Base-by-base conservation (phyloP, 2,797 vertebrate species). In the Gadopsis bispinosus region DNA sequence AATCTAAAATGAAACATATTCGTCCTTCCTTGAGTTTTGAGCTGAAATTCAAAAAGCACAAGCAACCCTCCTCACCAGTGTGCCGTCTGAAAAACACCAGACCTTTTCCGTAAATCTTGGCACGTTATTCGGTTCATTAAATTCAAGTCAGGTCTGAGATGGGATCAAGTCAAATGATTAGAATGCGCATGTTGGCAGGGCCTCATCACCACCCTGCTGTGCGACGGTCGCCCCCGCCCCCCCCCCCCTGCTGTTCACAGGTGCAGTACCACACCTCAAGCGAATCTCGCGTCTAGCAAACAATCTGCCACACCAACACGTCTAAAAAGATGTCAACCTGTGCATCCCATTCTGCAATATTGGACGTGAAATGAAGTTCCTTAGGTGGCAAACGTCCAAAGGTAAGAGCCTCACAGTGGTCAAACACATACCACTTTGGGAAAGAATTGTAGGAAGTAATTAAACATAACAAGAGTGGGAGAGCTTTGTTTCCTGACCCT, bases 141-240 rank as follows among this genome's bases (percentile, higher is more conserved):
- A 37, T 39, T 69, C 65, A 47, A 14, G 26, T 47, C 64, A 67
- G 50, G 48, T 53, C 63, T 8, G 16, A 79, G 37, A 67, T 51
- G 61, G 53, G 5, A 43, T 45, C 26, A 63, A 47, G 58, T 60
- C 45, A 13, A n/a, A 17, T 41, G 31, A 26, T 61, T 13, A n/a
- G 7, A 45, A 26, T 6, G 22, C 13, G 55, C 16, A 26, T 22
- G 73, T 26, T 50, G 41, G 14, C 12, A 17, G 7, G 14, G 10
- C 54, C 55, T 60, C 61, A 47, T 76, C 59, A 45, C 11, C 81
- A 26, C 26, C 45, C 58, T 26, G 77, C 41, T 20, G 59, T 2
- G 63, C 55, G 55, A 51, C 69, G 73, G 77, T 67, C 55, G 33
- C 41, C 26, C 41, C 26, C 26, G 26, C 26, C 26, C 26, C 26